Evolutionary conservation across 2,113 vertebrate genomes (phyloP).

Genomic region (Sus scrofa): T2T-Sscrofa CM000826.6:134590001-134590500

Average conservation of each 20-base stretch:
- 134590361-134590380: slow-evolving; percentile 75
- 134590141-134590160: not conserved
- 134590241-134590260: not conserved
- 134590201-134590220: not conserved
- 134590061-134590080: not conserved
- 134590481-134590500: slow-evolving; percentile 60
- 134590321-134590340: slow-evolving; percentile 53
- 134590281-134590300: slow-evolving; percentile 52
- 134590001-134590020: not conserved
- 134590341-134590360: slow-evolving; percentile 72
- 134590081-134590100: not conserved
- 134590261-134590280: slow-evolving; percentile 6
- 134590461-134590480: slow-evolving; percentile 52
- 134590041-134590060: not conserved
- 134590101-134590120: not conserved
- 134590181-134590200: not conserved
- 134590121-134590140: not conserved
- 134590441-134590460: slow-evolving; percentile 78
- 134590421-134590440: not conserved
- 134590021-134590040: not conserved
- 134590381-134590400: slow-evolving; percentile 75
- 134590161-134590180: not conserved
- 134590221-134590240: not conserved
- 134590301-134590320: not conserved
- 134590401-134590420: slow-evolving; percentile 18